Evolutionary conservation across 2,113 vertebrate species (phyloP), one percentile per base, ranked within the genome.

Genomic region (Actenoides hombroni): DNA sequence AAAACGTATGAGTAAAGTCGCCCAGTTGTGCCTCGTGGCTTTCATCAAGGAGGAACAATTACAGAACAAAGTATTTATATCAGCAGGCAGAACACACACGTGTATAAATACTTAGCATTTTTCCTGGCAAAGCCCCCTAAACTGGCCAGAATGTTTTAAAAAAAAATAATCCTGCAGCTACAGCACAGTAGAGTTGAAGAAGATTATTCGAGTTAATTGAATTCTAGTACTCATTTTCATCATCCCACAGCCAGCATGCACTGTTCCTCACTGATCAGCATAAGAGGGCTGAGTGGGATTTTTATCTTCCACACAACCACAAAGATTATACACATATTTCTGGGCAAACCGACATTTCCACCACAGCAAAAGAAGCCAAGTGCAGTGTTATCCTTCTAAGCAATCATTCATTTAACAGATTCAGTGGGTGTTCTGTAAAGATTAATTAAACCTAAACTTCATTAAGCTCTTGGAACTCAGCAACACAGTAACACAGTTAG

Each of bases 1-100:
- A 77, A 69, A 86, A 54, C 5, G 11, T 28, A 13, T 10, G 0
- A 0, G 4, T 57, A 42, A 23, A 75, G 71, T 60, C 35, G 73
- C 48, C 10, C 46, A 79, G 18, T 21, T n/a, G 31, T 10, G n/a
- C 28, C 59, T 54, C 1, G 0, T 61, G 16, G 31, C 37, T 94
- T 60, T 87, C 63, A 49, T 9, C 57, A n/a, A 92, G 44, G 7
- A 79, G 24, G 28, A 87, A 44, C n/a, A 39, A 42, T 19, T 44
- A 59, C 24, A 80, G 35, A 75, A 67, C 16, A 57, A 76, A 70
- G 14, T n/a, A 69, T 46, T 77, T 46, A 0, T 44, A 57, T 49
- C 51, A 65, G 54, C 28, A 87, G 29, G 20, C 39, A 79, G 49
- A 79, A 6, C 2, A 2, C 26, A 86, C 37, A 64, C 13, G 28